Conservation (phyloP, 2,888 invertebrate species). For the Crematogaster levior region DNA sequence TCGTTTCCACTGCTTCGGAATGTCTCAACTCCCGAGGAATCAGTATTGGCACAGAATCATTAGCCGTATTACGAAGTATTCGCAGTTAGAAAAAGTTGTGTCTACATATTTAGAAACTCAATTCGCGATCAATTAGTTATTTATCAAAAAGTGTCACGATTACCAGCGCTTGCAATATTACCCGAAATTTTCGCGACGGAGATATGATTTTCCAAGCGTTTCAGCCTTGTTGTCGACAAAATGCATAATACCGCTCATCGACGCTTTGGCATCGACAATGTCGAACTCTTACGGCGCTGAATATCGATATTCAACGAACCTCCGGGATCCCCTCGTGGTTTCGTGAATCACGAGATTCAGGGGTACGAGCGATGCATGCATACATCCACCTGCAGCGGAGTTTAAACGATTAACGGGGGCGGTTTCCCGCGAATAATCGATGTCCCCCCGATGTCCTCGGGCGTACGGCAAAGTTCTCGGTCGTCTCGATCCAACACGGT, state of each 20-base stretch:
- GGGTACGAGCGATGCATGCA: constrained; percentile 41
- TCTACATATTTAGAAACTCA: not conserved
- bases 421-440: constrained; percentile 80
- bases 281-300: constrained; percentile 28
- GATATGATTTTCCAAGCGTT: not conserved
- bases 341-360: constrained; percentile 65
- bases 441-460: constrained; percentile 74
- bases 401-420: constrained; percentile 76
- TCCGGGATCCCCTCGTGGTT: constrained; percentile 54
- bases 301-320: constrained; percentile 47
- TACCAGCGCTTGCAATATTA: not conserved
- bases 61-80: not conserved
- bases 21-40: constrained; percentile 14
- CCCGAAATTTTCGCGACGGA: not conserved
- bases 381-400: constrained; percentile 67
- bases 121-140: not conserved
- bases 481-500: constrained; percentile 76
- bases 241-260: not conserved
- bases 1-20: constrained; percentile 34
- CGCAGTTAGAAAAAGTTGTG: not conserved
- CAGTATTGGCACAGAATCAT: not conserved
- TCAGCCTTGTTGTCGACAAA: constrained; percentile 6
- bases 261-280: not conserved
- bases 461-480: constrained; percentile 76
- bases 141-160: not conserved